Conservation (phyloP, 2,113 vertebrate genomes). For the Neolamprologus falcicula region DNA sequence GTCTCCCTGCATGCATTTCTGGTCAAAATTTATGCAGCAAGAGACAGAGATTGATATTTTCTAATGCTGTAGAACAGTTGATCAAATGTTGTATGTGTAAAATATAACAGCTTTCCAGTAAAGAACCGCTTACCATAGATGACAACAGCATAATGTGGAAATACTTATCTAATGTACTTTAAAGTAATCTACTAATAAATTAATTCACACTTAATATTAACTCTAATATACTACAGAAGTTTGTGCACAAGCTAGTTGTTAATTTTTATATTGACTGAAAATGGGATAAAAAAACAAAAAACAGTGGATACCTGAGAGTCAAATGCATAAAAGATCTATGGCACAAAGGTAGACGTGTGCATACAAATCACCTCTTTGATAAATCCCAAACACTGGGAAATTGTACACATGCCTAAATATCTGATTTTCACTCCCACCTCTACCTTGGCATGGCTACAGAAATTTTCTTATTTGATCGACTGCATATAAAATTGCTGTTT, state of each 20-base stretch:
- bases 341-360: not conserved
- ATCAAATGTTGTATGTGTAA: not conserved
- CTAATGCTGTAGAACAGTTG: not conserved
- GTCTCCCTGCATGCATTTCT: not conserved
- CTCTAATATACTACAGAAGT: not conserved
- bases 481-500: not conserved
- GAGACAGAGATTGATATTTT: not conserved
- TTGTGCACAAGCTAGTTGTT: not conserved
- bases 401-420: not conserved
- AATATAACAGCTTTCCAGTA: not conserved
- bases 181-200: not conserved
- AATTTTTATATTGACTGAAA: not conserved
- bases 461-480: not conserved
- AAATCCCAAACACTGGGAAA: not conserved
- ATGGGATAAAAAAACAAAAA: not conserved
- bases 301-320: not conserved
- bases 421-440: not conserved
- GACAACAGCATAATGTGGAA: not conserved
- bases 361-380: not conserved
- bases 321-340: not conserved
- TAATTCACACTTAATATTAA: not conserved
- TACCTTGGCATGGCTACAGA: not conserved
- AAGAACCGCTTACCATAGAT: not conserved
- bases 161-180: not conserved
- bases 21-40: not conserved